These are phyloP conservation scores for Galeopsomyia nigrocyanea DNA, from an alignment of 2,888 invertebrate genomes.

Conservation along the genomic window DNA sequence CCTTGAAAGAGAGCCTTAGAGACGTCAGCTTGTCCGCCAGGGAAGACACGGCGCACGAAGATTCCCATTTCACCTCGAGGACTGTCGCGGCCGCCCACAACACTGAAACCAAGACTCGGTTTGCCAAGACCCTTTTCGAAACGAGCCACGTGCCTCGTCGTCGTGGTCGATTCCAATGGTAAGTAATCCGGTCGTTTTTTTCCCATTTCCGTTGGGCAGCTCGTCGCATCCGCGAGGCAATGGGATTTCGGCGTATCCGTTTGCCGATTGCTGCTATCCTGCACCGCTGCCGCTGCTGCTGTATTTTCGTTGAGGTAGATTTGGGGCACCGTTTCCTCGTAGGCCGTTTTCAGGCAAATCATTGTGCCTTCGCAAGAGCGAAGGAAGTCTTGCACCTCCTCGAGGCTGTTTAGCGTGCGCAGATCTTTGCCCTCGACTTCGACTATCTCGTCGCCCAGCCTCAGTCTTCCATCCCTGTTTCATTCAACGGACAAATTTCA, in stretches of 20 bases:
- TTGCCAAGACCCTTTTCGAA: conserved; percentile 73
- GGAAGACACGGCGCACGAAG: conserved; percentile 74
- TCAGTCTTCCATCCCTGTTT: conserved; percentile 82
- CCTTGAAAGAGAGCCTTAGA: conserved; percentile 73
- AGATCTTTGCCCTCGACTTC: conserved; percentile 88
- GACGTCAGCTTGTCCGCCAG: conserved; percentile 74
- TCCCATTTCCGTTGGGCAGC: neutral
- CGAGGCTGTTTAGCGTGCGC: conserved; percentile 73
- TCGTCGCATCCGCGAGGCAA: conserved; percentile 36
- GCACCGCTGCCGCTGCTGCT: conserved; percentile 49
- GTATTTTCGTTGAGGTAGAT: conserved; percentile 51
- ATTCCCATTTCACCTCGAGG: conserved; percentile 75
- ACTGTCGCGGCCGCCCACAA: conserved; percentile 75
- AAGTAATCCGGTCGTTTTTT: conserved; percentile 62
- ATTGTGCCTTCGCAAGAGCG: conserved; percentile 62
- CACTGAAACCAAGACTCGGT: conserved; percentile 75
- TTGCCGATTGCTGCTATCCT: conserved; percentile 58
- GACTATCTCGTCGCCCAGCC: conserved; percentile 90
- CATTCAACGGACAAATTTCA: conserved; percentile 16
- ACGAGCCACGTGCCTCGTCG: conserved; percentile 59
- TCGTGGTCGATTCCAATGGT: conserved; percentile 49
- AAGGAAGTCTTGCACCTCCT: conserved; percentile 65
- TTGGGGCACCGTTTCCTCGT: conserved; percentile 65
- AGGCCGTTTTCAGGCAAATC: conserved; percentile 62
- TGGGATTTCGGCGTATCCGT: conserved; percentile 50